Percentiles rank a stretch among this genome's conserved stretches.
These are phyloP conservation scores for Saguinus imperator DNA, from an alignment of 2,113 vertebrate genomes.

Conservation along the genomic window DNA sequence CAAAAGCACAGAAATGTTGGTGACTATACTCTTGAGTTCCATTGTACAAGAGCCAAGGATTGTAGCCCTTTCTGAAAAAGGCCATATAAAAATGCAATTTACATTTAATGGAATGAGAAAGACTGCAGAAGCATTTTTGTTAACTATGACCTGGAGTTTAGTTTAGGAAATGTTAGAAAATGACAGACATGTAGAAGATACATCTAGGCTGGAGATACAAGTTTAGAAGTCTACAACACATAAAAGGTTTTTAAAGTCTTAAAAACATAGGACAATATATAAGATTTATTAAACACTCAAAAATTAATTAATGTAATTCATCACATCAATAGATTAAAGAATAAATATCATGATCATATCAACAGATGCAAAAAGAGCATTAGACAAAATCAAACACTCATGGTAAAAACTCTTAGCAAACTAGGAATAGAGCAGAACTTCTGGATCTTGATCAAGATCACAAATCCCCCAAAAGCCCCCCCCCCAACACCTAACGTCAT, in stretches of 20 bases:
- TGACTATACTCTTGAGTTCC: not conserved
- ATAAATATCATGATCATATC: not conserved
- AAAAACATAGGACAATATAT: not conserved
- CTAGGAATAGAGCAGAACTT: not conserved
- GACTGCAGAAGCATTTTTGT: not conserved
- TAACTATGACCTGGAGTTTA: not conserved
- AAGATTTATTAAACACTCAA: not conserved
- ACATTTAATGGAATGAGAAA: not conserved
- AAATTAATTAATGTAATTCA: not conserved
- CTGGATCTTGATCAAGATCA: not conserved
- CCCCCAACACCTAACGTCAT: not conserved
- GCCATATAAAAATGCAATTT: not conserved
- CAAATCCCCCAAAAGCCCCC: too few species aligned
- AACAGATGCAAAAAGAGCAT: not conserved
- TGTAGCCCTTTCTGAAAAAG: not conserved
- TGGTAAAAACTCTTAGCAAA: not conserved
- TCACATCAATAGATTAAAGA: not conserved
- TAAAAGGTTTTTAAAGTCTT: not conserved
- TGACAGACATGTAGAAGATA: not conserved
- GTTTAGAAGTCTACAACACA: not conserved
- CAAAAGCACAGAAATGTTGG: slow-evolving; percentile 22
- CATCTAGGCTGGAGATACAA: not conserved
- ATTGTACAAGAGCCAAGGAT: not conserved
- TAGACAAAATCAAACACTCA: not conserved
- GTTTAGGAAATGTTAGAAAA: not conserved